A percentile compares a stretch with the other conserved stretches of the same genome.
These are phyloP conservation scores for Steinernema carpocapsae DNA, from an alignment of 2,888 invertebrate species.

Conservation along the genomic window DNA sequence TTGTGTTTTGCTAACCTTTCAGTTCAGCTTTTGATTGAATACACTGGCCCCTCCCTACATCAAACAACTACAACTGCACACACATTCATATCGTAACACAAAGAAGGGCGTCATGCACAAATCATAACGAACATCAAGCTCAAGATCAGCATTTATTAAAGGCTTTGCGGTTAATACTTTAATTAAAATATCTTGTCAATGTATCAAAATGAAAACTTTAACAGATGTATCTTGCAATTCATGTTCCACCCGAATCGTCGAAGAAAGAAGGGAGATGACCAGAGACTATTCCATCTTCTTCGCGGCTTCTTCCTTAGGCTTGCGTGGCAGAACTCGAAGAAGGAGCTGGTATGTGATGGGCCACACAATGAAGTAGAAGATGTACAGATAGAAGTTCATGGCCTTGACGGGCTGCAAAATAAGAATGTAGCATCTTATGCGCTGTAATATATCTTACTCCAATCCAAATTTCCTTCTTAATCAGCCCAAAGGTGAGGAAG, in stretches of 20 bases:
- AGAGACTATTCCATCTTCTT: background rate
- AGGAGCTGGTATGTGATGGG: constrained; percentile 54
- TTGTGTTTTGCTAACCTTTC: too few relatives aligned
- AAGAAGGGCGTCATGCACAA: too few relatives aligned
- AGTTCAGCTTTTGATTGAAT: too few relatives aligned
- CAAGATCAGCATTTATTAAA: too few relatives aligned
- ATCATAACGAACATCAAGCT: too few relatives aligned
- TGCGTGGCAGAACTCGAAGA: constrained; percentile 55
- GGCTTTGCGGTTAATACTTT: too few relatives aligned
- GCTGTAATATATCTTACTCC: constrained; percentile 49
- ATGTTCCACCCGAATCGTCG: constrained; percentile 23
- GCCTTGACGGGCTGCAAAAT: constrained; percentile 60
- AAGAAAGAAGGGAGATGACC: constrained; percentile 12
- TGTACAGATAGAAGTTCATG: constrained; percentile 63
- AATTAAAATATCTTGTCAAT: too few relatives aligned
- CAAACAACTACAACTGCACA: too few relatives aligned
- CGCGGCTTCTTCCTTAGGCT: constrained; percentile 43
- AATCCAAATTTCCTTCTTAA: constrained; percentile 67
- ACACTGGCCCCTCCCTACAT: too few relatives aligned
- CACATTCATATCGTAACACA: too few relatives aligned
- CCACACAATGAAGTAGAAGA: constrained; percentile 62
- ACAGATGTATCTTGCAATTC: background rate
- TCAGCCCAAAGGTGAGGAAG: constrained; percentile 68
- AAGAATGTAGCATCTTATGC: background rate
- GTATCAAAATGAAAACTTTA: background rate